Percentiles rank a stretch among this genome's conserved stretches.
phyloP scores from a whole-genome alignment of 2,888 invertebrate genomes.

The Cylindroiulus punctatus region DNA sequence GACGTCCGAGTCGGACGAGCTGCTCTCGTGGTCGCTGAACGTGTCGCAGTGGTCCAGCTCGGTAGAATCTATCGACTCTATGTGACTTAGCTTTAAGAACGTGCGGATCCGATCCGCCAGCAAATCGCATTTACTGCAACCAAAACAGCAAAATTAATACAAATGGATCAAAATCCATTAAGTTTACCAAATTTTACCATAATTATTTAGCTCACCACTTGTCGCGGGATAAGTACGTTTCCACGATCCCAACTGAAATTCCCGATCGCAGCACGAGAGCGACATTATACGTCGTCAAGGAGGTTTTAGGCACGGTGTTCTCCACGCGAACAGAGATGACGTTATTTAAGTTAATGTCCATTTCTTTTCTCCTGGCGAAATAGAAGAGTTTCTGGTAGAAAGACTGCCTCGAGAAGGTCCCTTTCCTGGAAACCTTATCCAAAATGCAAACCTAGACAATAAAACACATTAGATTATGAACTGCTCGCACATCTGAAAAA shows the following conservation, averaged over 20 bases:
- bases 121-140: constrained; percentile 53
- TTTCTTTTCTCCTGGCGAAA: background rate
- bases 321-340: constrained; percentile 56
- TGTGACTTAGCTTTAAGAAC: constrained; percentile 55
- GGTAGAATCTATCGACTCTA: constrained; percentile 51
- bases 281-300: background rate
- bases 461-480: background rate
- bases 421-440: constrained; percentile 27
- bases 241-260: constrained; percentile 48
- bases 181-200: background rate
- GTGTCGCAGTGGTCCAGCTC: background rate
- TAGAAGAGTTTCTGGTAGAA: constrained; percentile 54
- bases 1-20: constrained; percentile 46
- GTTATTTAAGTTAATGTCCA: constrained; percentile 36
- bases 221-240: constrained; percentile 10
- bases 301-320: constrained; percentile 1
- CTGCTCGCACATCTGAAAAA: background rate
- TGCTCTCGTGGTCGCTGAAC: constrained; percentile 48
- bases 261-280: constrained; percentile 52
- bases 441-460: constrained; percentile 52
- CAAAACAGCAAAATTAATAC: background rate
- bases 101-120: constrained; percentile 49
- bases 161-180: background rate
- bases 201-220: constrained; percentile 50
- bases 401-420: constrained; percentile 24